phyloP scores from a whole-genome alignment of 2,113 vertebrate genomes.

The Acanthochromis polyacanthus region DNA sequence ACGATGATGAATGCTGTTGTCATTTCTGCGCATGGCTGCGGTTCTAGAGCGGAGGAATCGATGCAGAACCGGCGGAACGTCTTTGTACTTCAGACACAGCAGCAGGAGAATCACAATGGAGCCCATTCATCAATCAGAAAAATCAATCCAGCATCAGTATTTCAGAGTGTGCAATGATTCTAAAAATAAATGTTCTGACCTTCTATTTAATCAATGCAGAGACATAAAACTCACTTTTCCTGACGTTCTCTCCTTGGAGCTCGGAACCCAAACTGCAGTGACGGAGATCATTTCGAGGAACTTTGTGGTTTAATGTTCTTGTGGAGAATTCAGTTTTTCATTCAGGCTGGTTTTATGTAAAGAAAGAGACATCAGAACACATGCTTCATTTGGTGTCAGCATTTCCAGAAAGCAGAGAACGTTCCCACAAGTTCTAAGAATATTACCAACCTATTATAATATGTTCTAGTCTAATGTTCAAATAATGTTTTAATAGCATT shows the following conservation, averaged over 20 bases:
- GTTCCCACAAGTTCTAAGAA: too few species aligned
- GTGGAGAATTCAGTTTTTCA: not conserved
- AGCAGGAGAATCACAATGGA: slow-evolving; percentile 24
- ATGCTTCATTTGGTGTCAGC: too few species aligned
- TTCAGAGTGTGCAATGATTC: slow-evolving; percentile 38
- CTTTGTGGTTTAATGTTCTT: not conserved
- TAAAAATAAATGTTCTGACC: slow-evolving; percentile 58
- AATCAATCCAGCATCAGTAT: slow-evolving; percentile 35
- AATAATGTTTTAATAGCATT: too few species aligned
- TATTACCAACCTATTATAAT: too few species aligned
- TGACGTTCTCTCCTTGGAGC: slow-evolving; percentile 24
- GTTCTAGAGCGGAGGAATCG: slow-evolving; percentile 28
- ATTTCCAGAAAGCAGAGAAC: too few species aligned
- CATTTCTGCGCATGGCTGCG: slow-evolving; percentile 26
- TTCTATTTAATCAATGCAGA: slow-evolving; percentile 52
- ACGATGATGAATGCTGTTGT: slow-evolving; percentile 52
- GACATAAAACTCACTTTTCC: slow-evolving; percentile 28
- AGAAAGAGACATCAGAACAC: too few species aligned
- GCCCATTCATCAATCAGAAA: slow-evolving; percentile 55
- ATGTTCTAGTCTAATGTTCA: too few species aligned
- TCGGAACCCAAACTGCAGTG: not conserved
- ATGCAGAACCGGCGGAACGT: slow-evolving; percentile 30
- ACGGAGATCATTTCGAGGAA: not conserved
- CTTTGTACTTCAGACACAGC: not conserved
- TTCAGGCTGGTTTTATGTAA: too few species aligned